A percentile compares a stretch with the other conserved stretches of the same genome.
Evolutionary conservation across 1,140 invertebrate genomes (phyloP).

Genomic region (Cryptotermes secundus): DNA sequence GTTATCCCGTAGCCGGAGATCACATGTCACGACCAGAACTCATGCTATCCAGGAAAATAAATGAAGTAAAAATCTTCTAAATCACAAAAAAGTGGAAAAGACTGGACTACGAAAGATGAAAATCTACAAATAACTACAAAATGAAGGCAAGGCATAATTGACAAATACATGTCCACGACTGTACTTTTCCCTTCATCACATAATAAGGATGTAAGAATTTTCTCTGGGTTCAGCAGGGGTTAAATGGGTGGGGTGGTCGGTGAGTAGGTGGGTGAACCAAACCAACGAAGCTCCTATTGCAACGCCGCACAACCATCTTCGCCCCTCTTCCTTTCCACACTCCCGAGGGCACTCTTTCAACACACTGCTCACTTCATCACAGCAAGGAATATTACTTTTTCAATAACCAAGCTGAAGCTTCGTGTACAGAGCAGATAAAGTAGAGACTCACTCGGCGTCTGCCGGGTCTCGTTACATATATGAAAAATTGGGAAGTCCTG

Average conservation of each 20-base stretch:
- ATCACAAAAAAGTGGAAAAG: too few relatives aligned
- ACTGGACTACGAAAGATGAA: too few relatives aligned
- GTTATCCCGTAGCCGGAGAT: too few relatives aligned
- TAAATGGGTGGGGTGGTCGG: background rate
- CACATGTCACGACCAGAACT: too few relatives aligned
- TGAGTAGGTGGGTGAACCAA: background rate
- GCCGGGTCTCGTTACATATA: background rate
- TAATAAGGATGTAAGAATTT: background rate
- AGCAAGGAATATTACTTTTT: constrained; percentile 17
- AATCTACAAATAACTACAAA: too few relatives aligned
- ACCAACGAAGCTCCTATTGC: background rate
- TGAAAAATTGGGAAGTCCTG: background rate
- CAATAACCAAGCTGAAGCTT: background rate
- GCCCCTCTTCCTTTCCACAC: background rate
- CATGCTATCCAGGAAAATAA: too few relatives aligned
- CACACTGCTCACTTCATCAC: constrained; percentile 10
- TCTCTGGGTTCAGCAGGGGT: background rate
- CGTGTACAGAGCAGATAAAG: background rate
- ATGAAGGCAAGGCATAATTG: too few relatives aligned
- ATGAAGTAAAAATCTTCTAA: too few relatives aligned
- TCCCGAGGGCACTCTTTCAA: background rate
- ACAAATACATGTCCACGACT: background rate
- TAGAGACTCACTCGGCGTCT: background rate
- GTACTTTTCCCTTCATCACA: background rate
- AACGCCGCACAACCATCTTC: background rate